Base-by-base conservation (phyloP, 1,140 invertebrate genomes). In the Dermatophagoides farinae region DNA sequence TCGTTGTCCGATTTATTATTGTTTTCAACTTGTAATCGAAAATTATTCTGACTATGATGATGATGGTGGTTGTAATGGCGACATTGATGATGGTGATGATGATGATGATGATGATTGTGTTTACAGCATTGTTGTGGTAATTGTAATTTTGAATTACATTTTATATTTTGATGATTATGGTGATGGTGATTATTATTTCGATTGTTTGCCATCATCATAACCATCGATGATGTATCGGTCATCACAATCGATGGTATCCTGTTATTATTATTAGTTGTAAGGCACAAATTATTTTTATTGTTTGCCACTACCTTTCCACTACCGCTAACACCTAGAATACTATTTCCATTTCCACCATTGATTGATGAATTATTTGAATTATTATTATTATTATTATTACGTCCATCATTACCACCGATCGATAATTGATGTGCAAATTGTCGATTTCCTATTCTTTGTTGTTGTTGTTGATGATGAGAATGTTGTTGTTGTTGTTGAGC, bases 161-260 rank as follows among this genome's bases (percentile, higher is more conserved):
- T n/a, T n/a, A n/a, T n/a, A 20, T 50, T 25, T 20, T 12, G 12
- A 25, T n/a, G 47, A 1, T 50, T 22, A 5, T 50, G 47, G 10
- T 50, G 47, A 50, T 50, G 18, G 47, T 50, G 20, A 6, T 55
- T 14, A 44, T 55, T n/a, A 55, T 52, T 52, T 12, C 20, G 11
- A 38, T 39, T 52, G 14, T 16, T 51, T 8, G 16, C 8, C 31
- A 20, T 23, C 49, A 50, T 50, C n/a, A 11, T 8, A 10, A n/a
- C n/a, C 23, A 18, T 18, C 18, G 23, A 10, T 14, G 23, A n/a
- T 50, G n/a, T 52, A n/a, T n/a, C 11, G 1, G 23, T 22, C 50
- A 25, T 41, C 23, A 55, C 55, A 12, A 14, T 43, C 50, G 14
- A 61, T n/a, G 57, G 50, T 18, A 53, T 49, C n/a, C 41, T 54